Evolutionary conservation across 1,140 invertebrate species (phyloP), one percentile per base, ranked within the genome.

Genomic region (Carposina sasakii): DNA sequence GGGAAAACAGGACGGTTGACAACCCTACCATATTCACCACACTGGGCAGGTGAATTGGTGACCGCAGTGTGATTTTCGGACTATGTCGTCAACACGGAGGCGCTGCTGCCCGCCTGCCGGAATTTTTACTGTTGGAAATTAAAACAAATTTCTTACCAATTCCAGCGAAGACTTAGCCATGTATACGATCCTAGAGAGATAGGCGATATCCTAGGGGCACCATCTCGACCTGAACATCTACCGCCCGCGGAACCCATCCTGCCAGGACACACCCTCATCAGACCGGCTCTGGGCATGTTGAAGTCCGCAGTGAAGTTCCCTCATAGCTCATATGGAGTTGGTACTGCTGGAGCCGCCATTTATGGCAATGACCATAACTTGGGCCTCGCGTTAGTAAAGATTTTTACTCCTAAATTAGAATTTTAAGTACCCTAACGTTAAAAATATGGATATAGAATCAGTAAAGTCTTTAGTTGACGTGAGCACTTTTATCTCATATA

Each of bases 231-330:
- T 0, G 64, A 49, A n/a, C 74, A 81, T 42, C 54, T 82, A 5
- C 78, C 78, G 10, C 54, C 63, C 57, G 78, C 76, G 0, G 76
- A 79, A 22, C 44, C 74, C 1, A 71, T 82, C 1, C 48, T 71
- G 2, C 78, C 78, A 5, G 78, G 78, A 1, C 78, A 78, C 43
- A 82, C 78, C 0, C 58, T 82, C 2, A 34, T 77, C 9, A 70
- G 65, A 26, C 78, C 78, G 20, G 50, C 71, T 2, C 43, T 79
- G 0, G 78, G 71, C 1, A 76, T 76, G 75, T 49, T 82, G 3
- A 82, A 79, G 43, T 81, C 76, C 4, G 42, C 75, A 1, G 37
- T 82, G 8, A 81, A 76, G 43, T 82, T 76, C 15, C 78, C 78
- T 1, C 76, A 82, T 16, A 70, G 41, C 26, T n/a, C n/a, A n/a